Base-by-base conservation (phyloP, 2,888 invertebrate genomes). In the Tetheella fluctuosa region DNA sequence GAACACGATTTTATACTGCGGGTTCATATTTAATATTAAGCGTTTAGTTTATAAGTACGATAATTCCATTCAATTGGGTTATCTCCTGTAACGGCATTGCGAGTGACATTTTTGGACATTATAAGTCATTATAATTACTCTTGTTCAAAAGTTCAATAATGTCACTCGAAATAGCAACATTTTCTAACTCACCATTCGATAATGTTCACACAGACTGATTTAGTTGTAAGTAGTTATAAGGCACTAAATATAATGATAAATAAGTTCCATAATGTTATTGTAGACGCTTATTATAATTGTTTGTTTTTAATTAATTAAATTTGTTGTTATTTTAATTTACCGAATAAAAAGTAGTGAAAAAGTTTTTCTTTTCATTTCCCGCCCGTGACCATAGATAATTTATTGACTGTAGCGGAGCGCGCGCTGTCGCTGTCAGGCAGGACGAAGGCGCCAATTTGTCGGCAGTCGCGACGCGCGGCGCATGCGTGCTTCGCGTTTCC, bases 171-270 rank as follows among this genome's bases (percentile, higher is more conserved):
- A 52, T 60, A 23, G 60, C 28, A 48, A 48, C n/a, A 20, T 56
- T 59, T n/a, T 48, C 64, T 69, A 73, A 83, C 90, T 90, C 89
- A 88, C 90, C 90, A 90, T 91, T 91, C 90, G 90, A 91, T 88
- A 80, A 71, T 80, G 74, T 83, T 79, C 77, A 74, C 77, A 81
- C 88, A 90, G 90, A 90, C 90, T 91, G 90, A 89, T 81, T 65
- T 90, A 90, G 81, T 25, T 71, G 5, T 83, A 83, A 75, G 68
- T 59, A 65, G 59, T 25, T 52, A 17, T 62, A 61, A 62, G 30
- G 7, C 20, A n/a, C 34, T 34, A 34, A n/a, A 13, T 8, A 20
- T 34, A 20, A 20, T n/a, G 2, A 13, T 23, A 20, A 20, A 20
- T 34, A 34, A 54, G 13, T 30, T n/a, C 13, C 37, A 20, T 48